Evolutionary conservation across 2,797 vertebrate species (phyloP).

Genomic region (Pelochelys cantorii): DNA sequence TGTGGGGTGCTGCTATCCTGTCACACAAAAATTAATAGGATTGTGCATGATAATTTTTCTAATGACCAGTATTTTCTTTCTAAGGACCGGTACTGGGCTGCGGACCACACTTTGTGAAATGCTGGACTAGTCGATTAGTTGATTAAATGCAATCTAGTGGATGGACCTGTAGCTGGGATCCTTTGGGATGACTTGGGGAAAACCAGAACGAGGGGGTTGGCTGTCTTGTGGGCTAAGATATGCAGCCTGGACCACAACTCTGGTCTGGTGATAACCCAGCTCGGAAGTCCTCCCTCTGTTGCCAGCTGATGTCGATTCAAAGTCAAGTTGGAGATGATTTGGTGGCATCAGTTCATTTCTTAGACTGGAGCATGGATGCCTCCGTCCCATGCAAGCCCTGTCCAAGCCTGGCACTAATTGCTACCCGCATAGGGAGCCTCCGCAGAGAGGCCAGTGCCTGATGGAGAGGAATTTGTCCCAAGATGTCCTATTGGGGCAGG

Average conservation of each 20-base stretch:
- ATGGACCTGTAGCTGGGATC: neutral
- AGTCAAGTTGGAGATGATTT: fast-evolving
- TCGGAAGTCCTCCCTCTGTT: fast-evolving
- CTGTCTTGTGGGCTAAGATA: neutral
- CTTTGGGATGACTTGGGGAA: neutral
- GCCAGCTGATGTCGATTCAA: neutral
- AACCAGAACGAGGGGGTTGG: neutral
- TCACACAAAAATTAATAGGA: too few relatives aligned
- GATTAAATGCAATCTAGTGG: too few relatives aligned
- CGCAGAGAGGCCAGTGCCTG: neutral
- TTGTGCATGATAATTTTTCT: too few relatives aligned
- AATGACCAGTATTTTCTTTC: too few relatives aligned
- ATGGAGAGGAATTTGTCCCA: fast-evolving
- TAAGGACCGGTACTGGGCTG: too few relatives aligned
- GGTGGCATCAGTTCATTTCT: neutral
- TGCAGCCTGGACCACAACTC: neutral
- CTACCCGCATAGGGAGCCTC: neutral
- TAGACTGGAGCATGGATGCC: neutral
- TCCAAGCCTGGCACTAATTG: neutral
- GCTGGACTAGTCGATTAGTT: too few relatives aligned
- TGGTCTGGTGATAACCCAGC: neutral
- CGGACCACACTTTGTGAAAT: too few relatives aligned
- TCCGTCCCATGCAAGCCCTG: neutral
- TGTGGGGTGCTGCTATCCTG: too few relatives aligned
- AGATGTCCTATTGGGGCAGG: neutral